phyloP scores from a whole-genome alignment of 1,140 invertebrate genomes.

The Conus ventricosus region DNA sequence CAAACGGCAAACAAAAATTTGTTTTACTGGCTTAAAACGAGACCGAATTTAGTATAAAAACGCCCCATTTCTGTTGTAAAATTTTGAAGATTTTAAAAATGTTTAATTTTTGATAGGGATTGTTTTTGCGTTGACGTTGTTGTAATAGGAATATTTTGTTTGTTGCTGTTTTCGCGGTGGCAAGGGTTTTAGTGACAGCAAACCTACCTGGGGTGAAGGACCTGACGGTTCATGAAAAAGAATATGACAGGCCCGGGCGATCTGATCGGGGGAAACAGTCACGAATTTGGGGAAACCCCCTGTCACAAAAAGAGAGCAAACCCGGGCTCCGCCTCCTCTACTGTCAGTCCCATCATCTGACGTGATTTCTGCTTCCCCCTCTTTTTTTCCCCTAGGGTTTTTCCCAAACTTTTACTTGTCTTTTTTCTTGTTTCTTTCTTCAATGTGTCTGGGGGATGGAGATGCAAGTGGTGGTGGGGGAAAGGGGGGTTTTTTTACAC shows the following conservation, averaged over 20 bases:
- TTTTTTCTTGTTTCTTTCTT: too few relatives aligned
- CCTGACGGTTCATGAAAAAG: conserved; percentile 73
- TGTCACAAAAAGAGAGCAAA: conserved; percentile 74
- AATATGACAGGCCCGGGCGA: conserved; percentile 76
- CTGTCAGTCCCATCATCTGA: conserved; percentile 58
- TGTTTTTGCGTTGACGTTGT: too few relatives aligned
- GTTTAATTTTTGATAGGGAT: too few relatives aligned
- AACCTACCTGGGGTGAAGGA: conserved; percentile 74
- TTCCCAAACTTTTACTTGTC: background rate
- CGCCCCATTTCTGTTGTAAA: too few relatives aligned
- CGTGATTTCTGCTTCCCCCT: background rate
- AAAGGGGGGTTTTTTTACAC: too few relatives aligned
- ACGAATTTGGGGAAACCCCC: conserved; percentile 78
- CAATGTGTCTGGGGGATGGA: too few relatives aligned
- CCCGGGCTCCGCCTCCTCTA: conserved; percentile 74
- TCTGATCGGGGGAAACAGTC: conserved; percentile 75
- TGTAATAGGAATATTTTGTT: too few relatives aligned
- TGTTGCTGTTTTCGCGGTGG: background rate
- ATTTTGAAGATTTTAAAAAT: too few relatives aligned
- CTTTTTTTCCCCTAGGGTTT: background rate
- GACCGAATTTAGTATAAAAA: too few relatives aligned
- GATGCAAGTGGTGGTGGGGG: too few relatives aligned
- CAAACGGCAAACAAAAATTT: too few relatives aligned
- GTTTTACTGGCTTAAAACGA: too few relatives aligned
- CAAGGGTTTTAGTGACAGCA: conserved; percentile 74